phyloP scores from a whole-genome alignment of 2,113 vertebrate genomes.

The Sminthopsis crassicaudata region DNA sequence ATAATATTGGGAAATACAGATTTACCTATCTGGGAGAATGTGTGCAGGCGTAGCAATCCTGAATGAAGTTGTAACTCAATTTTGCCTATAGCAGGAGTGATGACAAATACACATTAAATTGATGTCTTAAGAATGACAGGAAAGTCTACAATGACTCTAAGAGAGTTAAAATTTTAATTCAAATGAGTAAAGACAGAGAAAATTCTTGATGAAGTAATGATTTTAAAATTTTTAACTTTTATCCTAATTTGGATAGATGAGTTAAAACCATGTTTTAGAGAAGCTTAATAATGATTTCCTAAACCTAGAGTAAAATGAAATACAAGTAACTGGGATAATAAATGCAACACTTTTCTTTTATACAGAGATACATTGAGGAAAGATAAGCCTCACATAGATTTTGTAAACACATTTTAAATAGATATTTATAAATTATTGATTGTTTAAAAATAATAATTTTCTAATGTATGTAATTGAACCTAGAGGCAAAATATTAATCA shows the following conservation, averaged over 20 bases:
- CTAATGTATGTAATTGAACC: not conserved
- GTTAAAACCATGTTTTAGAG: slow-evolving; percentile 19
- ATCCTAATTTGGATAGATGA: slow-evolving; percentile 46
- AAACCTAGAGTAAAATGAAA: slow-evolving; percentile 52
- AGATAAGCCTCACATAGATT: not conserved
- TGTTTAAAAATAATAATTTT: slow-evolving; percentile 22
- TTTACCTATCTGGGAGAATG: slow-evolving; percentile 85
- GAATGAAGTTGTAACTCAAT: slow-evolving; percentile 91
- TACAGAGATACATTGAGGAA: slow-evolving; percentile 1
- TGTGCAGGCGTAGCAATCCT: slow-evolving; percentile 95
- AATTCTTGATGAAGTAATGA: slow-evolving; percentile 55
- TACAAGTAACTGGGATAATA: slow-evolving; percentile 26
- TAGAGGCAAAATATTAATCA: slow-evolving; percentile 12
- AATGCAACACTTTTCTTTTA: slow-evolving; percentile 15
- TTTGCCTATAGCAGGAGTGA: too few species aligned
- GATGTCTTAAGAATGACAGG: slow-evolving; percentile 97
- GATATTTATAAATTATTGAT: slow-evolving; percentile 1
- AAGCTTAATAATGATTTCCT: slow-evolving; percentile 42
- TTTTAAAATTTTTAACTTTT: not conserved
- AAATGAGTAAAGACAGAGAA: slow-evolving; percentile 82
- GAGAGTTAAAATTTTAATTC: slow-evolving; percentile 87
- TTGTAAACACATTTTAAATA: slow-evolving; percentile 3
- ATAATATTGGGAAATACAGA: slow-evolving; percentile 95
- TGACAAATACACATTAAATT: slow-evolving; percentile 96
- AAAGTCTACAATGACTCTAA: slow-evolving; percentile 92